Percentiles rank a stretch among this genome's conserved stretches.
phyloP scores from a whole-genome alignment of 2,797 vertebrate species.

The Sarcoramphus papa region DNA sequence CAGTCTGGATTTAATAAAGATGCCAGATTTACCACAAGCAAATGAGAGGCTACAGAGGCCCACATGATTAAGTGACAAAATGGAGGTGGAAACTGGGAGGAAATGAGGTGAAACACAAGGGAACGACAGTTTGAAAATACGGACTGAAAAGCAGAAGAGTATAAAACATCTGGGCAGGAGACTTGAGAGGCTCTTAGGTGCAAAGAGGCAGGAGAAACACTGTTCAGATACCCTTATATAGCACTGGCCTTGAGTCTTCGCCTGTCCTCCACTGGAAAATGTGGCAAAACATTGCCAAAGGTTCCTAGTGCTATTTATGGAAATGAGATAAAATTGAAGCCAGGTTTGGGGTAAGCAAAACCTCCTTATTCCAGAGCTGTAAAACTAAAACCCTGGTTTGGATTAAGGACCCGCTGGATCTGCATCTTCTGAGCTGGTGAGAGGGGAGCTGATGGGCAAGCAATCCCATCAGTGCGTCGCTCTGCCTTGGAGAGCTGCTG shows the following conservation, averaged over 20 bases:
- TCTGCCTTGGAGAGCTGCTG: neutral
- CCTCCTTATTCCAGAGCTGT: slow-evolving; percentile 21
- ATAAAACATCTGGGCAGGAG: neutral
- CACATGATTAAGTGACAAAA: slow-evolving; percentile 50
- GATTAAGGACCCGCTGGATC: slow-evolving; percentile 28
- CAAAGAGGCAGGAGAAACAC: neutral
- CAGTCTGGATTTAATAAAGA: slow-evolving; percentile 64
- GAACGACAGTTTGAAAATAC: slow-evolving; percentile 17
- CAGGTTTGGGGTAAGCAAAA: slow-evolving; percentile 58
- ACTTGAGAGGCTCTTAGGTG: neutral
- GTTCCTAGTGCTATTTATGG: slow-evolving; percentile 55
- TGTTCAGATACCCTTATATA: neutral
- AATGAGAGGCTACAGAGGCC: slow-evolving; percentile 27
- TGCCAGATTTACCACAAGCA: slow-evolving; percentile 54
- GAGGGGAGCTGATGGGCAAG: neutral
- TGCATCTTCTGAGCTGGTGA: neutral
- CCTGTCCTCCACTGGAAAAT: slow-evolving; percentile 37
- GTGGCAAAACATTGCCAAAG: slow-evolving; percentile 54
- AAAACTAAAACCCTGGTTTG: slow-evolving; percentile 55
- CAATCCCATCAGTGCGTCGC: rapidly evolving
- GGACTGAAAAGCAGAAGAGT: neutral
- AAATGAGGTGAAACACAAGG: slow-evolving; percentile 48
- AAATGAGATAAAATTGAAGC: slow-evolving; percentile 67
- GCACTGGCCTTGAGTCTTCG: slow-evolving; percentile 8
- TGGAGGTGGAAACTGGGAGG: slow-evolving; percentile 34